Conservation (phyloP, 2,797 vertebrate species). For the Psittacula echo region DNA sequence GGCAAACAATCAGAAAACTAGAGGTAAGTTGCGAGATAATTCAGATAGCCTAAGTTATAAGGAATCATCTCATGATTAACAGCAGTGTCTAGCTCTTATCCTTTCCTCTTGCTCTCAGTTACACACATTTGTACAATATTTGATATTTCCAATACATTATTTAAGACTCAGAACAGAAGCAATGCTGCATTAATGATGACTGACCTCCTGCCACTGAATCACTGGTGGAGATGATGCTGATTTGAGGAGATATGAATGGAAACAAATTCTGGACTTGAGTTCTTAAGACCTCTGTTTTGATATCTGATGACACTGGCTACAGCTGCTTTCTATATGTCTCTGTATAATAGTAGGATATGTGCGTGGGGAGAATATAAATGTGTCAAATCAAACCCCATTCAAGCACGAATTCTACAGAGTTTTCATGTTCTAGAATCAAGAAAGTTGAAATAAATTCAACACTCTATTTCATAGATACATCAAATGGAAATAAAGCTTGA, state of each 20-base stretch:
- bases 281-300: conserved; percentile 26
- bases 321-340: conserved; percentile 23
- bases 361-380: conserved; percentile 9
- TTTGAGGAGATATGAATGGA: conserved; percentile 10
- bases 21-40: background rate
- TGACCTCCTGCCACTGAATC: conserved; percentile 13
- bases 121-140: background rate
- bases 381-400: conserved; percentile 44
- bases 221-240: background rate
- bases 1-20: background rate
- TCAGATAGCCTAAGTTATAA: background rate
- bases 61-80: background rate
- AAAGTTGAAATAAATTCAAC: background rate
- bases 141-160: background rate
- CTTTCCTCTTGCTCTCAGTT: conserved; percentile 23
- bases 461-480: conserved; percentile 4
- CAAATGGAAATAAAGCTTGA: background rate
- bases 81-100: background rate
- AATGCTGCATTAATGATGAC: background rate
- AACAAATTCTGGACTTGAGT: background rate
- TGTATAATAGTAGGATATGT: background rate
- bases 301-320: conserved; percentile 27
- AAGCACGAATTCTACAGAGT: background rate
- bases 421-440: background rate
- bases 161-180: conserved; percentile 12